Evolutionary conservation across 2,113 vertebrate genomes (phyloP), one percentile per base, ranked within the genome.

Genomic region (Sturnus vulgaris): DNA sequence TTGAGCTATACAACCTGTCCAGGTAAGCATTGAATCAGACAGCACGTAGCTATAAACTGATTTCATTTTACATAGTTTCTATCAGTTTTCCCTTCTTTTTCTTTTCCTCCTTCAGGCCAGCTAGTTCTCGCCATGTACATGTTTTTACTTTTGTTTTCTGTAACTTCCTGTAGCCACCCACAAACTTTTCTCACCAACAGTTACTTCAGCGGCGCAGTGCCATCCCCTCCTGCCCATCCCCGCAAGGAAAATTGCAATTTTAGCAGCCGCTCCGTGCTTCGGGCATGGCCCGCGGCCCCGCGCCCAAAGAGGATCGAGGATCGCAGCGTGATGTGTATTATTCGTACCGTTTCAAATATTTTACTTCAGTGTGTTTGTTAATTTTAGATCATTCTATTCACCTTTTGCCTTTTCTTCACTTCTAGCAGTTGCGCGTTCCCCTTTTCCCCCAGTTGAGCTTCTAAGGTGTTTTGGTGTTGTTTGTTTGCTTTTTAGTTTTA

Each of bases 131-230:
- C 9, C 3, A 1, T 9, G 55, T 52, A 59, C 11, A 13, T 30
- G 46, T 27, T 88, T 77, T 89, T 66, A 70, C 55, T 95, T 96
- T 86, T 86, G 40, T 47, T 83, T 88, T 78, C 52, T 53, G 17
- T 37, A 52, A 53, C 27, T 94, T 92, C 78, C 65, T 47, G 42
- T 19, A 55, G 28, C n/a, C 50, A 49, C 37, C 22, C 59, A 31
- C 57, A 9, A 15, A 3, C 24, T 55, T 66, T 92, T 90, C n/a
- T 59, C 79, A 56, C 63, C 55, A 55, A 3, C 47, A 23, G 25
- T 57, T 18, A 20, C 27, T 82, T 19, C 15, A 47, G 1, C 17
- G 8, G 46, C 8, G 47, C 59, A 2, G 3, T 5, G 30, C 27
- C 77, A 5, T 7, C 12, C 33, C 12, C 33, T 19, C 71, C 53